Evolutionary conservation across 1,140 invertebrate species (phyloP), one percentile per base, ranked within the genome.

Genomic region (Hestina assimilis): DNA sequence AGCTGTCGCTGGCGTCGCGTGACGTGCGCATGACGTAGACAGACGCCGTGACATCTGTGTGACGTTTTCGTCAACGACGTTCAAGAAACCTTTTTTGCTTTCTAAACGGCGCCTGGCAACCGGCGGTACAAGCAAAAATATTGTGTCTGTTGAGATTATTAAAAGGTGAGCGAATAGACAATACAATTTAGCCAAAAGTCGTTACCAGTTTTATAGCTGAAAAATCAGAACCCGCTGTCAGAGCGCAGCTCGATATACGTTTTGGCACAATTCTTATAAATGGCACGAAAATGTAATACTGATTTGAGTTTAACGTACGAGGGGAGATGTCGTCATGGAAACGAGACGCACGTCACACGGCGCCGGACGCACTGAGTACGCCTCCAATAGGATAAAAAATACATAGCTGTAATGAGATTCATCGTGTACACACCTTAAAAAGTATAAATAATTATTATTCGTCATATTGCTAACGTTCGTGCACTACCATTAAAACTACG

Each of bases 361-460:
- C 71, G 61, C 41, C 38, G 31, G 31, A 15, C 31, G 31, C 31
- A 12, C 62, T 48, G 53, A 52, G 51, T 47, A 54, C 52, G 24
- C 21, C 31, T 57, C 29, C 47, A 28, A 24, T 33, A 53, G 52
- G 42, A 53, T 61, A 74, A 68, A 72, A 75, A 72, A 75, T 78
- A 82, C 73, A 77, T 55, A 79, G 70, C 72, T 73, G 72, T 72
- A 56, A 65, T 72, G 79, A 84, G 73, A 83, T 80, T 83, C 76
- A 68, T 59, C 58, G 54, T 41, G 33, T 60, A 75, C 71, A 66
- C 69, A 72, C 58, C 69, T 68, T 59, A 41, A 42, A 48, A 47
- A 50, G 48, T 70, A 66, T 66, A 75, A 66, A 67, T 72, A 70
- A 67, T 67, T 69, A 69, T 60, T 55, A 64, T 59, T 66, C 53